Base-by-base conservation (phyloP, 2,113 vertebrate genomes). In the Procapra przewalskii region DNA sequence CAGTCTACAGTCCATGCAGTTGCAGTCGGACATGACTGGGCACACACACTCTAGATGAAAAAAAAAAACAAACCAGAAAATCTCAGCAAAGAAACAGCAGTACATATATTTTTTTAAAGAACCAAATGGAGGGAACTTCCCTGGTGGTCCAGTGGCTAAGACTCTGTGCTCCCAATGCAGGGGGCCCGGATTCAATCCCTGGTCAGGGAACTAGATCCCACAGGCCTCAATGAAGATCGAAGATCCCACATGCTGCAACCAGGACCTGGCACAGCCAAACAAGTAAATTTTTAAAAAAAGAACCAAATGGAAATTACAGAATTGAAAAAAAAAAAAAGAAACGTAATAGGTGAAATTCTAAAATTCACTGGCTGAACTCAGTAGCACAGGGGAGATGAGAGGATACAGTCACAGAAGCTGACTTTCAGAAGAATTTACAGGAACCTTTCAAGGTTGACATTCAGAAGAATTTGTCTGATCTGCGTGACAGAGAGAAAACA, bases 201-300 rank as follows among this genome's bases (percentile, higher is more conserved):
- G n/a, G 17, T 71, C 17, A 71, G 64, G 64, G 17, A 36, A 36
- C 64, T 21, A 71, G n/a, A 71, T 71, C 64, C 64, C 9, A 0
- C 17, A 71, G n/a, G n/a, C 17, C n/a, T 5, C n/a, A 71, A 1
- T 0, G 1, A 67, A 67, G 4, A 21, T 10, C 1, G 17, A 67
- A 67, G 33, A 67, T n/a, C n/a, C 64, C 33, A 67, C n/a, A 11
- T 36, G n/a, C n/a, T 71, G 64, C 8, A 71, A 71, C 64, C n/a
- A 21, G 17, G 64, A 36, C 64, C 64, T 71, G 17, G 64, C n/a
- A 36, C 64, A 71, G 64, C 17, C 64, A 71, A 71, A 71, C 21
- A 71, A 71, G 64, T 71, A 21, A 71, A 36, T 5, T n/a, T 67
- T 36, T 5, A 1, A 5, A 67, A 67, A 36, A 36, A 5, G 64